A percentile compares a stretch with the other conserved stretches of the same genome.
phyloP scores from a whole-genome alignment of 2,113 vertebrate genomes.

The Lipotes vexillifer region DNA sequence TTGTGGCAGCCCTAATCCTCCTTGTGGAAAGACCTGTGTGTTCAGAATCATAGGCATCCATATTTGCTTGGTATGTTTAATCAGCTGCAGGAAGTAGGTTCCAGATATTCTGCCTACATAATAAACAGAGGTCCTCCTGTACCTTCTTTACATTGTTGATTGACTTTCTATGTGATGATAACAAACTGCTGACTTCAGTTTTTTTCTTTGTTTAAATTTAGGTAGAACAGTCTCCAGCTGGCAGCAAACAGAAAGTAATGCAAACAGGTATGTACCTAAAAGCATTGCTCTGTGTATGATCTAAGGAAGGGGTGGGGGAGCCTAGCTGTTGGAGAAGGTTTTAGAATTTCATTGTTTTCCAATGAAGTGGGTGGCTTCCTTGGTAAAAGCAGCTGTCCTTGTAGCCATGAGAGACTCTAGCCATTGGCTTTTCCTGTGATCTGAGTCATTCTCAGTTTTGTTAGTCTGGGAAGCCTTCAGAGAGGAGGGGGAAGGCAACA shows the following conservation, averaged over 20 bases:
- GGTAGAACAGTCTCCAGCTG: constrained; percentile 62
- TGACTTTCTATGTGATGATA: not conserved
- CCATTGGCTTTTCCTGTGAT: not conserved
- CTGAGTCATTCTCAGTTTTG: not conserved
- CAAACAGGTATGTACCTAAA: constrained; percentile 68
- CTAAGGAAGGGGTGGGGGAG: not conserved
- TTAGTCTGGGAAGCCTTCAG: not conserved
- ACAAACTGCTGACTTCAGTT: not conserved
- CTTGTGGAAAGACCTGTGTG: not conserved
- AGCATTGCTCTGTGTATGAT: not conserved
- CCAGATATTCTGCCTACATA: not conserved
- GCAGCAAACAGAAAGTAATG: constrained; percentile 54
- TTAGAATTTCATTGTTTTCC: not conserved
- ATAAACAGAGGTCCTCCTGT: not conserved
- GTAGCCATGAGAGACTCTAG: accelerated
- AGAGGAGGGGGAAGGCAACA: not conserved
- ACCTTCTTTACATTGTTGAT: not conserved
- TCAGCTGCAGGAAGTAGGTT: not conserved
- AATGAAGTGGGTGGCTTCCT: not conserved
- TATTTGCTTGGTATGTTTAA: not conserved
- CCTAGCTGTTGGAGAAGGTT: not conserved
- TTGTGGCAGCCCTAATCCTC: not conserved
- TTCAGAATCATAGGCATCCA: not conserved
- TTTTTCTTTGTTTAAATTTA: constrained; percentile 55
- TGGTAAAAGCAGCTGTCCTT: not conserved